Evolutionary conservation across 2,888 invertebrate species (phyloP), one percentile per base, ranked within the genome.

Genomic region (Dynastes maya): DNA sequence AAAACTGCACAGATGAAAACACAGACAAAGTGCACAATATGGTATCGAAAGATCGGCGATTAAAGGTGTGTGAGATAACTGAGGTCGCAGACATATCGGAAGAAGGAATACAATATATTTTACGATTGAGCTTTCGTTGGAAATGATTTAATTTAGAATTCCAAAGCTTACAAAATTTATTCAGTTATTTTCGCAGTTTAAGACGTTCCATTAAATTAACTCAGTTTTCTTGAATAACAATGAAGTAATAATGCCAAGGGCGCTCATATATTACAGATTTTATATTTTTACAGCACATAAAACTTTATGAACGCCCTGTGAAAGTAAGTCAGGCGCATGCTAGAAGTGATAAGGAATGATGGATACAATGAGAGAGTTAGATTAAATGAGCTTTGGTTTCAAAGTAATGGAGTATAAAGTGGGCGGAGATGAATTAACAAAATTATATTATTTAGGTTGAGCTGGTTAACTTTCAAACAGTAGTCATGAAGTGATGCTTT

Each of bases 321-420:
- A 58, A 72, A 61, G 40, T 72, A 58, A 58, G 16, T 58, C 8
- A 37, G 8, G 58, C 58, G 72, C 58, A 40, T 40, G 40, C 22
- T 16, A 40, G 37, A n/a, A 22, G 22, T 16, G 72, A 72, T 72
- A 72, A 72, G 72, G 27, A 32, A 72, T 40, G 72, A 40, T 37
- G 40, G 58, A 72, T 72, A 58, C 72, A 72, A 72, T 40, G 58
- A 61, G 55, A 72, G 51, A 72, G 72, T 40, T 37, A 16, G 51
- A 71, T 37, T 55, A 55, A 71, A 71, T 71, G 37, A 13, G 71
- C 55, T 58, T 58, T 58, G 40, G 29, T 40, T 58, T 11, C 72
- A 9, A 37, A 37, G 58, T 72, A 72, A 72, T 72, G 72, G 40
- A 58, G 58, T 58, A 72, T 72, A 72, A 72, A 72, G 63, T n/a